These are phyloP conservation scores for Drosophila melanica DNA, from an alignment of 1,140 invertebrate genomes.

Conservation along the genomic window DNA sequence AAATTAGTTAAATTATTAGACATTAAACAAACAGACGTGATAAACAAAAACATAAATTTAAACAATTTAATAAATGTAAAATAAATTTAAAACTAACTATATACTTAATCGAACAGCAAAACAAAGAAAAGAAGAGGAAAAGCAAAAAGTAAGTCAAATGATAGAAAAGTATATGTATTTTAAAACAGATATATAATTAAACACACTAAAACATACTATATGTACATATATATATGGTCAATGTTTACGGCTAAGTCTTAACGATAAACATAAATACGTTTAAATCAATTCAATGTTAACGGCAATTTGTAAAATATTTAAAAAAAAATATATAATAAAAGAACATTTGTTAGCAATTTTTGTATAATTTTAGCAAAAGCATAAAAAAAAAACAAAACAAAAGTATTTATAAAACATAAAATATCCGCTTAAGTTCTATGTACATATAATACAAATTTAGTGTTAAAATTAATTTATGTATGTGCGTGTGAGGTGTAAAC, in stretches of 20 bases:
- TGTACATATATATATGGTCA: slow-evolving; percentile 57
- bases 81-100: slow-evolving; percentile 51
- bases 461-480: slow-evolving; percentile 70
- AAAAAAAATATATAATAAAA: slow-evolving; percentile 20
- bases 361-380: slow-evolving; percentile 53
- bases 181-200: slow-evolving; percentile 27
- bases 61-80: slow-evolving; percentile 62
- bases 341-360: slow-evolving; percentile 57
- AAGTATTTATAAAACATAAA: slow-evolving; percentile 48
- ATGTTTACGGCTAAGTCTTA: slow-evolving; percentile 78
- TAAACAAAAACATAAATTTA: slow-evolving; percentile 66
- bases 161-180: slow-evolving; percentile 47
- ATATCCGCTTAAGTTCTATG: slow-evolving; percentile 67
- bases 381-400: slow-evolving; percentile 10
- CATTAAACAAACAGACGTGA: slow-evolving; percentile 81
- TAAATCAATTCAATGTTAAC: slow-evolving; percentile 79
- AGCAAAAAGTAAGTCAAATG: slow-evolving; percentile 45
- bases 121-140: slow-evolving; percentile 25
- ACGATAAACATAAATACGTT: slow-evolving; percentile 55
- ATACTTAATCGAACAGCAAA: slow-evolving; percentile 3
- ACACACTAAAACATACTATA: slow-evolving; percentile 22
- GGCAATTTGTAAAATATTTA: slow-evolving; percentile 75
- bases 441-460: slow-evolving; percentile 69
- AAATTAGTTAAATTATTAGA: slow-evolving; percentile 82
- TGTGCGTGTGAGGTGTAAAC: slow-evolving; percentile 59